Evolutionary conservation across 2,888 invertebrate species (phyloP).

Genomic region (Parelbella ahira): DNA sequence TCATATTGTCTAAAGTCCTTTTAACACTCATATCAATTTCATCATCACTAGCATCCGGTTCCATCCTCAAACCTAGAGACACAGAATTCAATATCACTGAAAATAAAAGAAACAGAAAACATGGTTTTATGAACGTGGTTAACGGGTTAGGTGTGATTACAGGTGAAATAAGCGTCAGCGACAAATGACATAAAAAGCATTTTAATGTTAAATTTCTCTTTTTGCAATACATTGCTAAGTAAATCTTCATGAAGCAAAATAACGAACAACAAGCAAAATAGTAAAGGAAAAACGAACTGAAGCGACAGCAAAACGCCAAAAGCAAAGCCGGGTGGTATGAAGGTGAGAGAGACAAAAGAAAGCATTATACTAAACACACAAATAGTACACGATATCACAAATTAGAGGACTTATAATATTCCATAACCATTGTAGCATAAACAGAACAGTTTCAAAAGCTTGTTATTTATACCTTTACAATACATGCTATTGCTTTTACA

Average conservation of each 20-base stretch:
- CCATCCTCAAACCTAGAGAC: slow-evolving; percentile 77
- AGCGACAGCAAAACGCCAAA: slow-evolving; percentile 4
- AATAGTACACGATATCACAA: background rate
- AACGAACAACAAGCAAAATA: no score
- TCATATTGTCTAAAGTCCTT: slow-evolving; percentile 75
- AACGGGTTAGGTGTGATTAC: slow-evolving; percentile 29
- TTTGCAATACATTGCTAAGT: no score
- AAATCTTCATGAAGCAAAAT: no score
- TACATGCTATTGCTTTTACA: no score
- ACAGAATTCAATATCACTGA: slow-evolving; percentile 79
- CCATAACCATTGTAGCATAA: no score
- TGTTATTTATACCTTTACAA: no score
- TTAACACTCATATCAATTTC: slow-evolving; percentile 74
- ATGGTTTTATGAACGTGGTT: slow-evolving; percentile 47
- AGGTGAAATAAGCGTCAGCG: slow-evolving; percentile 1
- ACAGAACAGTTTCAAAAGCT: no score
- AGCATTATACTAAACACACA: slow-evolving; percentile 7
- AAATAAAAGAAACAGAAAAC: slow-evolving; percentile 69
- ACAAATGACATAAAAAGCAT: slow-evolving; percentile 5
- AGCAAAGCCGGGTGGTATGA: no score
- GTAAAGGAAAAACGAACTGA: no score
- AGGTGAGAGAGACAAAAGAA: slow-evolving; percentile 5
- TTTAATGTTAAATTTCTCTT: no score
- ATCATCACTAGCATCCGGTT: slow-evolving; percentile 75
- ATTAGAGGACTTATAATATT: no score